These are phyloP conservation scores for Myotis yumanensis DNA, from an alignment of 2,113 vertebrate genomes.

Conservation along the genomic window DNA sequence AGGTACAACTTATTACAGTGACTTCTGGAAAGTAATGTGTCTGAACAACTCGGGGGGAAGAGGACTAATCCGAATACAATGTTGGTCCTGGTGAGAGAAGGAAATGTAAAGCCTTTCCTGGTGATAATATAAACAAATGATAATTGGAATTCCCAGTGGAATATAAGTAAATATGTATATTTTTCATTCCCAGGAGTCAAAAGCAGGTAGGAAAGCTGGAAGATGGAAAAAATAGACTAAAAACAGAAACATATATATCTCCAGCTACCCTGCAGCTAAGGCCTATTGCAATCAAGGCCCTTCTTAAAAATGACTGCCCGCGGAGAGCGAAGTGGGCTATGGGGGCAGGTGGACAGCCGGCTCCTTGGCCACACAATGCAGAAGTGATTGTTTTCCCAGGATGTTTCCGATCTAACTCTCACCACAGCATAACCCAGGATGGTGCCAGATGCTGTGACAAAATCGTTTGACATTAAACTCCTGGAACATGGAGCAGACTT, in stretches of 20 bases:
- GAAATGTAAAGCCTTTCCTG: neutral
- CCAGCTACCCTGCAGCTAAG: conserved; percentile 16
- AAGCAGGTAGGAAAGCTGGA: neutral
- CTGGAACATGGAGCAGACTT: neutral
- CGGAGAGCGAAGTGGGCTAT: neutral
- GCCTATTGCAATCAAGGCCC: conserved; percentile 60
- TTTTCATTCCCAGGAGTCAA: neutral
- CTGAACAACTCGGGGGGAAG: neutral
- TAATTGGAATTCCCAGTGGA: neutral
- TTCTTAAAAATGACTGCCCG: conserved; percentile 52
- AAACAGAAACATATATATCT: neutral
- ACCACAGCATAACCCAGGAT: neutral
- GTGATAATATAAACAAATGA: neutral
- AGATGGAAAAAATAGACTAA: neutral
- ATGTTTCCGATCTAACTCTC: neutral
- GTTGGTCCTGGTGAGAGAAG: neutral
- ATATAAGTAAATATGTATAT: neutral
- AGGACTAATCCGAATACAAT: conserved; percentile 27
- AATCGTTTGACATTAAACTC: conserved; percentile 41
- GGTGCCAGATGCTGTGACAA: conserved; percentile 30
- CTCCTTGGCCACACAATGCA: neutral
- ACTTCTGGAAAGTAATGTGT: neutral
- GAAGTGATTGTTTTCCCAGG: conserved; percentile 36
- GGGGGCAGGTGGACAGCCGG: neutral
- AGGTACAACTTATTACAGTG: neutral